phyloP scores from a whole-genome alignment of 1,140 invertebrate species.

The Leptopilina clavipes region DNA sequence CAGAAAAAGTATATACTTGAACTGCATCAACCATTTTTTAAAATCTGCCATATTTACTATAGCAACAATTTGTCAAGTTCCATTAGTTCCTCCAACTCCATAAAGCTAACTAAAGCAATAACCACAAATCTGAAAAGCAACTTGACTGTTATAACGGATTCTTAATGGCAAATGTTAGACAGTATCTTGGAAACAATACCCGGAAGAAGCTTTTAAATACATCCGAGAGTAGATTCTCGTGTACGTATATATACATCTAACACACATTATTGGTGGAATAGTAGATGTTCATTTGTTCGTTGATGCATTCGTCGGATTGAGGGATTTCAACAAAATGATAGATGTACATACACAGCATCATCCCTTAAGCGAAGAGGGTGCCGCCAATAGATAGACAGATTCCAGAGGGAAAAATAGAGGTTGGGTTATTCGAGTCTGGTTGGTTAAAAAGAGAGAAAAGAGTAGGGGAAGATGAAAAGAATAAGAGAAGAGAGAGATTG shows the following conservation, averaged over 20 bases:
- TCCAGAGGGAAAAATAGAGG: conserved; percentile 34
- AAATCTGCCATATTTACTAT: no score
- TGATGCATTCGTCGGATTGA: conserved; percentile 2
- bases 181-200: not conserved
- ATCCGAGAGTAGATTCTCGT: not conserved
- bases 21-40: no score
- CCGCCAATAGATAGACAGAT: conserved; percentile 28
- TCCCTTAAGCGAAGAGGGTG: conserved; percentile 44
- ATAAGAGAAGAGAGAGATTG: conserved; percentile 55
- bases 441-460: conserved; percentile 40
- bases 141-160: no score
- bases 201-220: conserved; percentile 1
- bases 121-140: no score
- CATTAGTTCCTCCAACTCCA: no score
- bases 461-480: conserved; percentile 38
- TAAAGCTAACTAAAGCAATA: no score
- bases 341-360: conserved; percentile 53
- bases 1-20: no score
- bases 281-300: not conserved
- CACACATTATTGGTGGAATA: not conserved
- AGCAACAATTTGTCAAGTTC: no score
- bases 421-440: conserved; percentile 41
- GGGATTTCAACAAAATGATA: conserved; percentile 55
- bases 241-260: no score
- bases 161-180: conserved; percentile 5